These are phyloP conservation scores for Octodonta nipae DNA, from an alignment of 2,888 invertebrate species.

Conservation along the genomic window DNA sequence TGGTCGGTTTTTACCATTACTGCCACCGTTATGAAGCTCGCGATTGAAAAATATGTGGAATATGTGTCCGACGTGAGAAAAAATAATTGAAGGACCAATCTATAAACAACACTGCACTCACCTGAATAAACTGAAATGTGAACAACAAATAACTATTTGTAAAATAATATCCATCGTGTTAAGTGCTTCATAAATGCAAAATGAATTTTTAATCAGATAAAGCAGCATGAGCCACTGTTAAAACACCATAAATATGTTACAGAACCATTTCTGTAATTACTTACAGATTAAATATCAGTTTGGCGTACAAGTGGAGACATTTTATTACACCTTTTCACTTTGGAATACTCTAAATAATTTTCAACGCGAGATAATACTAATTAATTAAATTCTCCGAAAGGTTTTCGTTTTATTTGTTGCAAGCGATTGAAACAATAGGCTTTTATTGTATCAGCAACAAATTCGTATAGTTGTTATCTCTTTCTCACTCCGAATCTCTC, in stretches of 20 bases:
- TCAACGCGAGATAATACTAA: conserved; percentile 26
- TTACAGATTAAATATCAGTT: conserved; percentile 17
- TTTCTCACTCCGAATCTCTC: no score
- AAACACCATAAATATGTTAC: conserved; percentile 16
- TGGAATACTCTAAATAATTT: conserved; percentile 16
- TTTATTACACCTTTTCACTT: conserved; percentile 11
- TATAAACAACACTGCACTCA: no score
- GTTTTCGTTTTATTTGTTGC: conserved; percentile 13
- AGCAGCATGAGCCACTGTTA: conserved; percentile 11
- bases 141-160: no score
- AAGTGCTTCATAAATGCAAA: conserved; percentile 13
- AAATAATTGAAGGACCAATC: no score
- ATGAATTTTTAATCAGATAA: conserved; percentile 13
- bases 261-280: conserved; percentile 18
- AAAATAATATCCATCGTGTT: conserved; percentile 11
- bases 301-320: conserved; percentile 11
- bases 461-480: no score
- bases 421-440: no score
- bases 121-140: no score
- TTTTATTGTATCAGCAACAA: no score
- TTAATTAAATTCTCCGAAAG: conserved; percentile 31
- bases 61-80: no score
- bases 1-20: no score
- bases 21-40: no score
- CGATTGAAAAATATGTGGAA: no score